Evolutionary conservation across 1,140 invertebrate genomes (phyloP).

Genomic region (Leguminivora glycinivorella): DNA sequence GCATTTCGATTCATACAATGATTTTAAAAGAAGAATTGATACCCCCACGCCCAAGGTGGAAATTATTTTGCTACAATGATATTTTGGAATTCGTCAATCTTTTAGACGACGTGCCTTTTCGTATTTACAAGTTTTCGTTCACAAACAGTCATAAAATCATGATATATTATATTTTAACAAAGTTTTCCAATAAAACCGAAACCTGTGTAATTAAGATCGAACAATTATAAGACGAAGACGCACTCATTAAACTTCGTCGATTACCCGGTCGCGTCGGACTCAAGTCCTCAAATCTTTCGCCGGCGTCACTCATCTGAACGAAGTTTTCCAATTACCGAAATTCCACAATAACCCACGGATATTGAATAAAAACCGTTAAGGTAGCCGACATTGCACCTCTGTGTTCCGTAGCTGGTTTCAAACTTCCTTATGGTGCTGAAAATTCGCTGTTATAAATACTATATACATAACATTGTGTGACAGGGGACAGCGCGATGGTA

Average conservation of each 20-base stretch:
- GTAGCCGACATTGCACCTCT: background rate
- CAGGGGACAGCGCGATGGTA: too few species aligned
- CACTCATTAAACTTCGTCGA: constrained; percentile 27
- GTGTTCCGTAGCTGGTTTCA: background rate
- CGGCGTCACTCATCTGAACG: constrained; percentile 6
- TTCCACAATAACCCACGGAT: constrained; percentile 37
- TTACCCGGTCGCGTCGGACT: background rate
- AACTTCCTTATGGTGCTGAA: too few species aligned
- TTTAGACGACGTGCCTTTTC: too few species aligned
- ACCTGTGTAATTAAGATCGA: constrained; percentile 20
- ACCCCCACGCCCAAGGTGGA: too few species aligned
- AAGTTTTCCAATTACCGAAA: constrained; percentile 24
- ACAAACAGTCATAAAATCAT: background rate
- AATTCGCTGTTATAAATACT: too few species aligned
- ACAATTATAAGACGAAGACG: constrained; percentile 26
- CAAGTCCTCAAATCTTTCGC: background rate
- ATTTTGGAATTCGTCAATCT: too few species aligned
- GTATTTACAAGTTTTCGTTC: too few species aligned
- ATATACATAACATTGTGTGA: too few species aligned
- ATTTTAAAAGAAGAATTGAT: too few species aligned
- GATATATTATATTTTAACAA: background rate
- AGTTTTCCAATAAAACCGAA: constrained; percentile 19
- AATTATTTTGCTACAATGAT: too few species aligned
- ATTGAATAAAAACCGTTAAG: constrained; percentile 33
- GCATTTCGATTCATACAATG: too few species aligned